phyloP scores from a whole-genome alignment of 2,888 invertebrate genomes.

The Tethea ocularis region DNA sequence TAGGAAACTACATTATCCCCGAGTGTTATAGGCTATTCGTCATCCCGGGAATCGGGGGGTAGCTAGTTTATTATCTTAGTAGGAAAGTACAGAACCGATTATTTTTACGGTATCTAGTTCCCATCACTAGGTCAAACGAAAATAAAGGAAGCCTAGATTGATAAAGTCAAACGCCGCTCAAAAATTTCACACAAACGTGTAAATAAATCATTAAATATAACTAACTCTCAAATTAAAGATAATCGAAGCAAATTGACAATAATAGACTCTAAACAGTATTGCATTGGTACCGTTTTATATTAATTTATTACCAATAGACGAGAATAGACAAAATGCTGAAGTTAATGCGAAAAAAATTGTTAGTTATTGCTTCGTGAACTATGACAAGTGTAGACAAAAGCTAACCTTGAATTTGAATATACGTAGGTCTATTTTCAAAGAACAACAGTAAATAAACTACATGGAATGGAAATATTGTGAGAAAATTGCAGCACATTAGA shows the following conservation, averaged over 20 bases:
- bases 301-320: neutral
- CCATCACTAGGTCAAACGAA: neutral
- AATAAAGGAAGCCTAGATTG: neutral
- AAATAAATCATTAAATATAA: neutral
- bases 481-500: no score
- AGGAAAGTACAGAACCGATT: no score
- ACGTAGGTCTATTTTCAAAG: no score
- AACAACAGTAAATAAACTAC: neutral
- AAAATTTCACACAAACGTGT: neutral
- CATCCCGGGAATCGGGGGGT: no score
- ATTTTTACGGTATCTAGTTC: neutral
- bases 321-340: neutral
- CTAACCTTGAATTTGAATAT: neutral
- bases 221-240: neutral
- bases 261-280: conserved; percentile 13
- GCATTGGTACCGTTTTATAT: conserved; percentile 10
- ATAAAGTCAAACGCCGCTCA: neutral
- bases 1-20: no score
- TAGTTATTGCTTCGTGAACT: neutral
- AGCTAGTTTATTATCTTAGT: no score
- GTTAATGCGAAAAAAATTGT: neutral
- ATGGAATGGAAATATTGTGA: no score
- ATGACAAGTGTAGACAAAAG: neutral
- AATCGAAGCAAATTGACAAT: conserved; percentile 9
- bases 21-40: no score